These are phyloP conservation scores for Tanytarsus gracilentus DNA, from an alignment of 2,888 invertebrate genomes.

Conservation along the genomic window DNA sequence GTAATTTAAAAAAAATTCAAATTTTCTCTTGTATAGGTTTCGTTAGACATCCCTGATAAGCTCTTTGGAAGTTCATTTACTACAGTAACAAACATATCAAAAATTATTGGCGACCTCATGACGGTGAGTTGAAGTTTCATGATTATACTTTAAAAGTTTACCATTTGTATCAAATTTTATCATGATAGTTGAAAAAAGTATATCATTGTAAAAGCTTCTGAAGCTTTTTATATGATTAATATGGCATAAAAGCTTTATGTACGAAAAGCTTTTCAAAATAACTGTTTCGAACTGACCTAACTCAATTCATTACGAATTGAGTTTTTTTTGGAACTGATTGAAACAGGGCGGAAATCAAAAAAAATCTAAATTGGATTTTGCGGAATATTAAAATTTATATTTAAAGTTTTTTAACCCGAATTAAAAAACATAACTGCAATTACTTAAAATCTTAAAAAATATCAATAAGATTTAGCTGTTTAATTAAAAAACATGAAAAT, in stretches of 20 bases:
- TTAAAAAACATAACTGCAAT: too few species aligned
- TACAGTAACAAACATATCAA: slow-evolving; percentile 51
- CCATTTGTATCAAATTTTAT: background rate
- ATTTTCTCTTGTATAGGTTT: slow-evolving; percentile 38
- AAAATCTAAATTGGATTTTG: too few species aligned
- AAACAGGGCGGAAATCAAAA: too few species aligned
- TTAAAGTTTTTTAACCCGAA: too few species aligned
- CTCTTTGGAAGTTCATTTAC: slow-evolving; percentile 52
- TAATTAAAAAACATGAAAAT: background rate
- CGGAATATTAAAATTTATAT: too few species aligned
- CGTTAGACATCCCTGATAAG: slow-evolving; percentile 50
- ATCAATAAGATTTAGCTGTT: background rate
- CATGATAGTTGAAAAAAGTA: background rate
- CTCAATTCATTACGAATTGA: too few species aligned
- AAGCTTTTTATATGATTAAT: too few species aligned
- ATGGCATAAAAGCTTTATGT: too few species aligned
- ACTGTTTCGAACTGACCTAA: too few species aligned
- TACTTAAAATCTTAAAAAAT: background rate
- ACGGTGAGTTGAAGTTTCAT: slow-evolving; percentile 45
- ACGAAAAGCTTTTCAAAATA: too few species aligned
- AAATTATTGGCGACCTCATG: slow-evolving; percentile 50
- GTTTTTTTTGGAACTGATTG: too few species aligned
- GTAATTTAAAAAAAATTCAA: background rate
- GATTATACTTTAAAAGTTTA: background rate
- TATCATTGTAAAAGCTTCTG: too few species aligned